Conservation (phyloP, 2,797 vertebrate genomes). For the Capromys pilorides region DNA sequence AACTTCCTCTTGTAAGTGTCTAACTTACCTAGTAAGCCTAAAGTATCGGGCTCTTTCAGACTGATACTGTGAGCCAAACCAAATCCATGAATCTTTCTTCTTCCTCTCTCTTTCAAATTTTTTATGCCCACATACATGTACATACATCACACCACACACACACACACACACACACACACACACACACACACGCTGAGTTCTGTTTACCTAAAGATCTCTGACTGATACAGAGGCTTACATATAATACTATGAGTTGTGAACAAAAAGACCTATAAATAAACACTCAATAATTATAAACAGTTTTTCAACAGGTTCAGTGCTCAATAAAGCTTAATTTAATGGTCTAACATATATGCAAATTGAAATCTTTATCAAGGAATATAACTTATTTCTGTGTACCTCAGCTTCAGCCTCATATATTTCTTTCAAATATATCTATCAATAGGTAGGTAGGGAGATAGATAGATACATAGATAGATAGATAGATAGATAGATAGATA, state of each 20-base stretch:
- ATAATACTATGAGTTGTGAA: not conserved
- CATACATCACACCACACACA: not conserved
- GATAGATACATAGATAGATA: too few species aligned
- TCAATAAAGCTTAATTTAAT: conserved; percentile 7
- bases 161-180: not conserved
- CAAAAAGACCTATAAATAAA: not conserved
- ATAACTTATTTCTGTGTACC: not conserved
- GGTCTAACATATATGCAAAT: not conserved
- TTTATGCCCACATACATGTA: not conserved
- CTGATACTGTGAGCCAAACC: not conserved
- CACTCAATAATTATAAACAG: not conserved
- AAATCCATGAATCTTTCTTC: not conserved
- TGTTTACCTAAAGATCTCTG: not conserved
- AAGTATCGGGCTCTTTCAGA: not conserved
- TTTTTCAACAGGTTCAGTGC: not conserved
- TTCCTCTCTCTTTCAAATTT: not conserved
- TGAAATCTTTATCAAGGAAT: not conserved
- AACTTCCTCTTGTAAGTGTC: too few species aligned
- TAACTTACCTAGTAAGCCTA: not conserved
- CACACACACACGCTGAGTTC: not conserved
- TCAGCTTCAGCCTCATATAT: not conserved
- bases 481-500: too few species aligned
- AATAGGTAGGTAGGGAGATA: too few species aligned
- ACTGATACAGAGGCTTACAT: not conserved
- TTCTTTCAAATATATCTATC: not conserved